Conservation (phyloP, 2,113 vertebrate genomes). For the Lasiurus cinereus region DNA sequence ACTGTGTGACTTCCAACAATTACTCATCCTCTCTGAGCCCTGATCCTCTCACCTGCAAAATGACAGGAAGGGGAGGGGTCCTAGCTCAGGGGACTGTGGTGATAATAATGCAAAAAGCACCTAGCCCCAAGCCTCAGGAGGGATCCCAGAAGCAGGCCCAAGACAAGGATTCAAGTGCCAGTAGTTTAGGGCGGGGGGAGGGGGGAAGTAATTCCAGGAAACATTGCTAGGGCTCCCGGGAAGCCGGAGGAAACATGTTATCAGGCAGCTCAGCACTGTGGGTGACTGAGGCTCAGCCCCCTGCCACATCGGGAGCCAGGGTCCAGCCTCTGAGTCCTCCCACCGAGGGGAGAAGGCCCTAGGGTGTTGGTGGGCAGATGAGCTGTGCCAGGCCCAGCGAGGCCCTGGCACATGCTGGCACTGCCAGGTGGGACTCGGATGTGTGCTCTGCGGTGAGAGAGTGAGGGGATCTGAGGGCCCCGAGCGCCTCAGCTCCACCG, state of each 20-base stretch:
- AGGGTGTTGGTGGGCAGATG: accelerated
- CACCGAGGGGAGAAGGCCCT: accelerated
- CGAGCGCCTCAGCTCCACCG: accelerated
- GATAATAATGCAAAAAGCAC: neutral
- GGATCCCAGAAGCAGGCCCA: neutral
- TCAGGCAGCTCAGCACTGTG: accelerated
- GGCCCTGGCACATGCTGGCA: neutral
- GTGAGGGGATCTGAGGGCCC: accelerated
- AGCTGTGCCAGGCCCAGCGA: neutral
- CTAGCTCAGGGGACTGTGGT: neutral
- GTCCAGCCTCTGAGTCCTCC: neutral
- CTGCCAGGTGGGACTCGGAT: accelerated
- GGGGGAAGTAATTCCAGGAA: neutral
- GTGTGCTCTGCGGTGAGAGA: accelerated
- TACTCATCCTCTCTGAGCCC: neutral
- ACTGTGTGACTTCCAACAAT: neutral
- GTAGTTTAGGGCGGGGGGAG: neutral
- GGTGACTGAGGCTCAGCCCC: neutral
- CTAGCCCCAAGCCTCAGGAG: accelerated
- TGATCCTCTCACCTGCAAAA: neutral
- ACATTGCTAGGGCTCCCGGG: neutral
- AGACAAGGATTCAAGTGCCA: accelerated
- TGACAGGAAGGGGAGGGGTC: neutral
- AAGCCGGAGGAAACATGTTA: accelerated
- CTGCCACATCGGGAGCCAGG: neutral